These are phyloP conservation scores for Labrus mixtus DNA, from an alignment of 2,113 vertebrate species.

Conservation along the genomic window DNA sequence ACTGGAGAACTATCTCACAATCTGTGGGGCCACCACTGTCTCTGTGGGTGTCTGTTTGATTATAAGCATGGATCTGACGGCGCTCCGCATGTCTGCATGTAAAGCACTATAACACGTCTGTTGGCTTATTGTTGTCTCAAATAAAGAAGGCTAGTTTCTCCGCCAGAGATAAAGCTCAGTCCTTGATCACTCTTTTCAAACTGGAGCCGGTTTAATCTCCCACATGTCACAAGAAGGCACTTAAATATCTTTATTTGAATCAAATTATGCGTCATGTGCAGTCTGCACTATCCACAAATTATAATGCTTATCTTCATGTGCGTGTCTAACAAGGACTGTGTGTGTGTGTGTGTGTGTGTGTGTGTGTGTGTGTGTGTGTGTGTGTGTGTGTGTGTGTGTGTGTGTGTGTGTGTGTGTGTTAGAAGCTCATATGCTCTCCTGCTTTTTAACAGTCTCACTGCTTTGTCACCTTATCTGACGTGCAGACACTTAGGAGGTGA, in stretches of 20 bases:
- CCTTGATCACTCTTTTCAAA: constrained; percentile 68
- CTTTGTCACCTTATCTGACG: constrained; percentile 52
- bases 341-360: constrained; percentile 21
- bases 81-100: constrained; percentile 45
- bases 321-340: constrained; percentile 17
- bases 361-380: neutral
- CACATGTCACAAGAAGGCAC: constrained; percentile 72
- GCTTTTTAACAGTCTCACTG: constrained; percentile 59
- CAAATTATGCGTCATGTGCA: constrained; percentile 64
- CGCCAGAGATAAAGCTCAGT: constrained; percentile 54
- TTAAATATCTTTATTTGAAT: constrained; percentile 74
- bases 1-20: constrained; percentile 46
- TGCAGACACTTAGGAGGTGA: constrained; percentile 58
- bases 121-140: constrained; percentile 64
- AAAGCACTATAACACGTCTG: constrained; percentile 66
- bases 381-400: neutral
- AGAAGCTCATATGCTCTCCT: constrained; percentile 57
- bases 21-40: constrained; percentile 64
- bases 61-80: constrained; percentile 67
- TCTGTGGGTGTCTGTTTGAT: constrained; percentile 59
- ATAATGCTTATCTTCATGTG: constrained; percentile 54
- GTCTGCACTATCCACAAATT: constrained; percentile 62
- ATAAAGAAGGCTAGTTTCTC: constrained; percentile 27
- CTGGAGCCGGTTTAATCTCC: constrained; percentile 62
- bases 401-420: neutral